Conservation (phyloP, 2,888 invertebrate species). For the Sericinus montela region DNA sequence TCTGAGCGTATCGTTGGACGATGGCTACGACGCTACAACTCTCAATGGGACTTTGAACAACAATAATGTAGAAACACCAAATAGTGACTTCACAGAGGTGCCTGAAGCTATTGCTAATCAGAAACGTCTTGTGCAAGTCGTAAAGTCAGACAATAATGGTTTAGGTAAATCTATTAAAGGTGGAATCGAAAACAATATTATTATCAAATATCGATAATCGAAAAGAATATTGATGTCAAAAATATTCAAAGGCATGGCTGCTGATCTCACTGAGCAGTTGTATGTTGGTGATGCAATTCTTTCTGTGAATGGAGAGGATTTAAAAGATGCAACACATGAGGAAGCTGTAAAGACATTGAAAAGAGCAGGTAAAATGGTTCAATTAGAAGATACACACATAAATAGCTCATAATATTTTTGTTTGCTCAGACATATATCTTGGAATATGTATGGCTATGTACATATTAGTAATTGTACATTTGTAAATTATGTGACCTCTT, state of each 20-base stretch:
- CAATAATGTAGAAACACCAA: conserved; percentile 85
- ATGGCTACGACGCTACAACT: conserved; percentile 89
- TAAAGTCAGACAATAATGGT: conserved; percentile 98
- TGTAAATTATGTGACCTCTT: conserved; percentile 18
- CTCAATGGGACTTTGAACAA: conserved; percentile 88
- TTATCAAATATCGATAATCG: too few relatives aligned
- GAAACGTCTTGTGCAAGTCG: conserved; percentile 95
- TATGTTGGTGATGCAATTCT: conserved; percentile 99
- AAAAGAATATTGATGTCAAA: conserved; percentile 99
- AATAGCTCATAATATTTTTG: conserved; percentile 5
- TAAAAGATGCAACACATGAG: conserved; percentile 98
- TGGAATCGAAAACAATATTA: conserved; percentile 99
- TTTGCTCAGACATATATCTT: background rate
- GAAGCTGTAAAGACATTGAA: conserved; percentile 99
- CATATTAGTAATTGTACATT: background rate
- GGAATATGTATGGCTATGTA: background rate
- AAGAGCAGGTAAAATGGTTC: conserved; percentile 97
- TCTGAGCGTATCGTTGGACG: conserved; percentile 92
- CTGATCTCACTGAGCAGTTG: conserved; percentile 97
- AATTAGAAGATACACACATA: conserved; percentile 92
- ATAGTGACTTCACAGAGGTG: conserved; percentile 88
- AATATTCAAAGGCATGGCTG: conserved; percentile 99
- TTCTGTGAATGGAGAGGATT: conserved; percentile 97
- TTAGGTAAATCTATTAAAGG: conserved; percentile 99
- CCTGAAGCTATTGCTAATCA: conserved; percentile 96